Evolutionary conservation across 2,113 vertebrate species (phyloP), one percentile per base, ranked within the genome.

Genomic region (Paratilapia polleni): DNA sequence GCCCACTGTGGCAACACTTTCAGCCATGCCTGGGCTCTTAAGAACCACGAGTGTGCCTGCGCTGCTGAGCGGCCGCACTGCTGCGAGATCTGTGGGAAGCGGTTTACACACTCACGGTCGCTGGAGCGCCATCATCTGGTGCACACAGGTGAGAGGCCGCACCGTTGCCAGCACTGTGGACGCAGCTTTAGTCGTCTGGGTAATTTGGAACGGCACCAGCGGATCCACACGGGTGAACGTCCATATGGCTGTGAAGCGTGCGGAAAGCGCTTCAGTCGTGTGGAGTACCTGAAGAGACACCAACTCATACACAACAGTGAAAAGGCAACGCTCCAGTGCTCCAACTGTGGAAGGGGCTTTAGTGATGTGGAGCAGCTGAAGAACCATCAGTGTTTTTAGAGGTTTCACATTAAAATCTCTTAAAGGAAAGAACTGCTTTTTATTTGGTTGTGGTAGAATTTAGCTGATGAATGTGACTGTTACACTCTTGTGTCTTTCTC

Each of bases 101-200:
- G 97, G 59, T 98, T 99, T 93, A 97, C 97, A 0, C 97, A 98
- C 87, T 97, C 97, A 0, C 97, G 97, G 87, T 97, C 98, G 11
- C 95, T 99, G 26, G 97, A 97, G 86, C 97, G 97, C n/a, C 98
- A 99, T 91, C 97, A 97, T 22, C 95, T 98, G 74, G 97, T 98
- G 80, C 97, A 99, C 95, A 98, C 98, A 0, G 96, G 97, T 0
- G 97, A 98, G 93, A 93, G 95, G 58, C 95, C 95, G 2, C 96
- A 96, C 84, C 88, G 91, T 14, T 97, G 96, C 83, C 92, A 91
- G 0, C 94, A 96, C 56, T 97, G 96, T 2, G 96, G 96, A 2
- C 91, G 96, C 91, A 94, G 94, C 86, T 97, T 97, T 84, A 96
- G 96, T 49, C 96, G 95, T 2, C 95, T 96, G 0, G 96, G 95